Evolutionary conservation across 2,797 vertebrate species (phyloP), one percentile per base, ranked within the genome.

Genomic region (Brachymystax lenok): DNA sequence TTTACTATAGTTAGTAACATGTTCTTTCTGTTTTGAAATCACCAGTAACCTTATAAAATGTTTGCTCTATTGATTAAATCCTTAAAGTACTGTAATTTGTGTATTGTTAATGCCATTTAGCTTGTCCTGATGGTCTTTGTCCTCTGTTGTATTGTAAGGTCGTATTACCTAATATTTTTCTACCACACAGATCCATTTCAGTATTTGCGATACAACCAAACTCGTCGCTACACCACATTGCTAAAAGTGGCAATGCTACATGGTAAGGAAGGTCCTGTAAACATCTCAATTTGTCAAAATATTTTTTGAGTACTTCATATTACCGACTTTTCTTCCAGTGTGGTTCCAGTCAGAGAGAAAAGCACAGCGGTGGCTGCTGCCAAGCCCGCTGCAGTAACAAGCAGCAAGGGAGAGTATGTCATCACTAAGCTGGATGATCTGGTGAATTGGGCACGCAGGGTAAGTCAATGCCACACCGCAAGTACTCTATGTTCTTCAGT

Each of bases 391-490:
- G 19, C 91, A 0, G 87, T 94, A 1, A 94, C 95, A 79, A 92
- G 90, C 79, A 97, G 94, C 90, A 96, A 92, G 0, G 98, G 96
- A 0, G 98, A 99, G 69, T 99, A 96, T 67, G 85, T 98, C 0
- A 87, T 99, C 82, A 85, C 98, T 78, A 99, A 97, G 79, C 92
- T 99, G 4, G 98, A 99, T 1, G 98, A 99, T 80, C 93, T 99
- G 76, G 5, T 98, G 69, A 99, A 99, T 93, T 99, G 98, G 98
- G 97, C 95, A 0, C 97, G 98, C 78, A 92, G 97, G 93, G 98
- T 99, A 90, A 94, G 97, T 86, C 3, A 46, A 46, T 46, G 40
- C 2, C 40, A 46, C 40, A 46, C 12, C 2, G 10, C 40, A 46
- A 40, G 40, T 40, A 40, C 40, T 12, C 40, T 46, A 46, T 46